Evolutionary conservation across 1,140 invertebrate genomes (phyloP).

Genomic region (Microplitis demolitor): DNA sequence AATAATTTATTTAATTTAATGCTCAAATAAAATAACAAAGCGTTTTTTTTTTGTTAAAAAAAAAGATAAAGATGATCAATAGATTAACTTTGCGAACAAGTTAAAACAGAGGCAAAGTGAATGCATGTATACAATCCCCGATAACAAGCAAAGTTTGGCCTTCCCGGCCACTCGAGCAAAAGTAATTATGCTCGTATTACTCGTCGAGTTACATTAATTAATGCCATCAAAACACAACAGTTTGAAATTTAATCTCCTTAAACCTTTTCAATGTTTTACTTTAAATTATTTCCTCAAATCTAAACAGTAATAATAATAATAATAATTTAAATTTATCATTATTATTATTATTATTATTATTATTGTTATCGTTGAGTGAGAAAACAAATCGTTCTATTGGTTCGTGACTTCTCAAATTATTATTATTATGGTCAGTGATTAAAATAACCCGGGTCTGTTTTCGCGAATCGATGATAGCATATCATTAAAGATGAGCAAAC

Average conservation of each 20-base stretch:
- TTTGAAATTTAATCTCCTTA: background rate
- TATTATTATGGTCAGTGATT: no score
- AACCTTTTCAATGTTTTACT: background rate
- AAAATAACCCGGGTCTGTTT: background rate
- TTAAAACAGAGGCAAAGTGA: background rate
- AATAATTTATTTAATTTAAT: no score
- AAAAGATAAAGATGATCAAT: background rate
- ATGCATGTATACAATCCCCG: background rate
- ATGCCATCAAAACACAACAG: background rate
- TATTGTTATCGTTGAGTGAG: no score
- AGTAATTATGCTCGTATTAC: conserved; percentile 54
- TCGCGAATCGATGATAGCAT: background rate
- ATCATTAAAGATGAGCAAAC: no score
- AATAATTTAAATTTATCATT: no score
- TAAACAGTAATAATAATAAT: background rate
- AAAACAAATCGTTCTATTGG: no score
- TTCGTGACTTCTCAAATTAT: no score
- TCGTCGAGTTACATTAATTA: conserved; percentile 30
- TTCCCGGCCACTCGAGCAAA: background rate
- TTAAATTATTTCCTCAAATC: background rate
- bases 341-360: no score
- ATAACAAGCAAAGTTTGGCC: conserved; percentile 18
- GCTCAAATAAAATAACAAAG: no score
- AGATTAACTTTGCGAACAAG: background rate
- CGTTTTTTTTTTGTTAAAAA: no score